Percentiles rank a stretch among this genome's conserved stretches.
Conservation (phyloP, 2,888 invertebrate species). For the Enchytraeus crypticus region DNA sequence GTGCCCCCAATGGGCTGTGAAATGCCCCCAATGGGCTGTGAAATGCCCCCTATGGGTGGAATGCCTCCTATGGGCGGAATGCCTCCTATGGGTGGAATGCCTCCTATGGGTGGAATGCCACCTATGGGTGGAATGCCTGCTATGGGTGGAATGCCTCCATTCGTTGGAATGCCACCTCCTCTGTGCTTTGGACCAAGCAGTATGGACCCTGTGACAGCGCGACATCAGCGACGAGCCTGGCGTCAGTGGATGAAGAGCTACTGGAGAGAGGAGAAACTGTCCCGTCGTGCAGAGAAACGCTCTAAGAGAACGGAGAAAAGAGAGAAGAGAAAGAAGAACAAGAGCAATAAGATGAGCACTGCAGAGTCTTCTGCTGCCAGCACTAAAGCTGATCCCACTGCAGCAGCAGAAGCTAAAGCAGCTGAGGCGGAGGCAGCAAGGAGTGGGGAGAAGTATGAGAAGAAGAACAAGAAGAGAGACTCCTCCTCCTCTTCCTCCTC, state of each 20-base stretch:
- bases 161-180: neutral
- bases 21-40: no score
- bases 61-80: no score
- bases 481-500: neutral
- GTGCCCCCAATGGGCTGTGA: no score
- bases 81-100: no score
- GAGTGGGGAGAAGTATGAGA: neutral
- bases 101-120: neutral
- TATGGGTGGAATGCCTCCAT: neutral
- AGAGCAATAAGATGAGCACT: no score
- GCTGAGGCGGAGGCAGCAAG: no score
- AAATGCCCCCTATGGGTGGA: no score
- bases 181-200: neutral
- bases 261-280: neutral
- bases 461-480: neutral
- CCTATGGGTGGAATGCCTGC: no score
- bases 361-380: neutral
- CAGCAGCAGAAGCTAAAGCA: no score
- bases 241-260: neutral
- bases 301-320: neutral
- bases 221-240: slow-evolving; percentile 6
- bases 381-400: no score
- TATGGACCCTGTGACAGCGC: neutral
- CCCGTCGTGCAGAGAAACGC: neutral
- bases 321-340: neutral